Percentiles rank a stretch among this genome's conserved stretches.
Evolutionary conservation across 2,888 invertebrate genomes (phyloP).

Genomic region (Polymixis flavicincta): DNA sequence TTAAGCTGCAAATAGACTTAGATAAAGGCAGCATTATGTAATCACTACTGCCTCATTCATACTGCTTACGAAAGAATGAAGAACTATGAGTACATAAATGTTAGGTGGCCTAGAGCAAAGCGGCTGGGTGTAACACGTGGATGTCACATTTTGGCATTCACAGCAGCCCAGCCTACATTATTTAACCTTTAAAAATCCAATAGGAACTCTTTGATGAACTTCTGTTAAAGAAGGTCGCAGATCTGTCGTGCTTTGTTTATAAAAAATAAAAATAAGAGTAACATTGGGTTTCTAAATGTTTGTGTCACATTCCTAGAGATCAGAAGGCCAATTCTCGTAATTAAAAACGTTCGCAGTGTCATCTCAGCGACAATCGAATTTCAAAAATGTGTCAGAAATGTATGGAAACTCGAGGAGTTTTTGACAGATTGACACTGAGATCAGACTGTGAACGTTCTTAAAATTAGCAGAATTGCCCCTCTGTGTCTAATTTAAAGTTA

Average conservation of each 20-base stretch:
- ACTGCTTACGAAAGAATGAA: constrained; percentile 33
- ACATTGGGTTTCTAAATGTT: not conserved
- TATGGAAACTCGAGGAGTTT: too few relatives aligned
- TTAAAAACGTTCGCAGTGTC: too few relatives aligned
- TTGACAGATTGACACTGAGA: too few relatives aligned
- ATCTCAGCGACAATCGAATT: too few relatives aligned
- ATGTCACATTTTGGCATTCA: constrained; percentile 14
- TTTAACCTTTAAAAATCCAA: not conserved
- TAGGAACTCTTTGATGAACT: not conserved
- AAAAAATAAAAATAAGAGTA: not conserved
- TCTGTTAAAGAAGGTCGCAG: too few relatives aligned
- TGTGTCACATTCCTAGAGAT: not conserved
- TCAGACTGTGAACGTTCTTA: too few relatives aligned
- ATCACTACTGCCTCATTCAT: constrained; percentile 9
- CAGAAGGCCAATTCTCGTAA: too few relatives aligned
- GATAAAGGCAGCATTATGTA: not conserved
- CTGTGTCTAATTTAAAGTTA: not conserved
- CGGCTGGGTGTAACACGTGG: constrained; percentile 9
- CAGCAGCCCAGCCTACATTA: constrained; percentile 17
- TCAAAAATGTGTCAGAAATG: too few relatives aligned
- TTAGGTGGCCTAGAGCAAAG: constrained; percentile 29
- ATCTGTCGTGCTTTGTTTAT: too few relatives aligned
- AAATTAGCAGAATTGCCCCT: too few relatives aligned
- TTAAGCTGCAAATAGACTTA: not conserved
- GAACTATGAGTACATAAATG: not conserved